Evolutionary conservation across 1,140 invertebrate genomes (phyloP).

Genomic region (Drosophila persimilis): DNA sequence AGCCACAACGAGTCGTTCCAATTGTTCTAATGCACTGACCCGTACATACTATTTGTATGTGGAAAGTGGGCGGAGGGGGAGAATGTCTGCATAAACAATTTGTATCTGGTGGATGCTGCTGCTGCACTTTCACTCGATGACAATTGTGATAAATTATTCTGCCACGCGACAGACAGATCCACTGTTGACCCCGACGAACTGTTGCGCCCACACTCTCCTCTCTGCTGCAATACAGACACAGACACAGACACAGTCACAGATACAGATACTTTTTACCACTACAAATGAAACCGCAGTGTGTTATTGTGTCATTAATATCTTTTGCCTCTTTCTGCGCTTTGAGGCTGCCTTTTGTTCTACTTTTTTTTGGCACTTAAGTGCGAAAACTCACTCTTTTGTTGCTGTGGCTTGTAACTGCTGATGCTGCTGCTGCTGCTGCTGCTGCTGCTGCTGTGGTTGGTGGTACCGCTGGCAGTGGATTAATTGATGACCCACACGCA

Average conservation of each 20-base stretch:
- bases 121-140: slow-evolving; percentile 53
- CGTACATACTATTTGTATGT: slow-evolving; percentile 9
- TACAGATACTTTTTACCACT: slow-evolving; percentile 36
- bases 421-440: slow-evolving; percentile 9
- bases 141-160: slow-evolving; percentile 77
- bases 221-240: slow-evolving; percentile 5
- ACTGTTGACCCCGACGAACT: slow-evolving; percentile 12
- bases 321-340: slow-evolving; percentile 22
- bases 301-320: slow-evolving; percentile 68
- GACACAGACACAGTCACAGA: slow-evolving; percentile 7
- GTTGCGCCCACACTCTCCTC: slow-evolving; percentile 6
- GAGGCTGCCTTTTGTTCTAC: slow-evolving; percentile 14
- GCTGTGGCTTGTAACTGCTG: slow-evolving; percentile 8
- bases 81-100: slow-evolving; percentile 61
- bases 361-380: slow-evolving; percentile 55
- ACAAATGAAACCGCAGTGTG: slow-evolving; percentile 62
- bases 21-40: slow-evolving; percentile 69
- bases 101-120: slow-evolving; percentile 49
- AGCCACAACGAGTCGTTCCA: slow-evolving; percentile 7
- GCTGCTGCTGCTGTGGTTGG: slow-evolving; percentile 7
- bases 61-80: background rate
- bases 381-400: slow-evolving; percentile 42
- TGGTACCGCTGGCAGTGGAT: slow-evolving; percentile 48
- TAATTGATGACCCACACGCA: slow-evolving; percentile 71
- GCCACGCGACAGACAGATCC: slow-evolving; percentile 48